Evolutionary conservation across 2,888 invertebrate species (phyloP), one percentile per base, ranked within the genome.

Genomic region (Acanthopleura granulata): DNA sequence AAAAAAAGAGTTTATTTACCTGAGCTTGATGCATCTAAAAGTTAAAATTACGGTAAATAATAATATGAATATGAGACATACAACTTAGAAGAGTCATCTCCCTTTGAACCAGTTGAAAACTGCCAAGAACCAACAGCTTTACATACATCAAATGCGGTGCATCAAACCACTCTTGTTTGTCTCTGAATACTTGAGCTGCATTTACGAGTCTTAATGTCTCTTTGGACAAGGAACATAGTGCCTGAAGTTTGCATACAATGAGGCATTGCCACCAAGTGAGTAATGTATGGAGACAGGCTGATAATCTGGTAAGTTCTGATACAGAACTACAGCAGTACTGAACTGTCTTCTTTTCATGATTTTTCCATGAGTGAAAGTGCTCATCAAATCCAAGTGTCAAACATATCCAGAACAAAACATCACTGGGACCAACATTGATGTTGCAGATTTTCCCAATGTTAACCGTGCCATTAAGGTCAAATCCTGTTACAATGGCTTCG

Each of bases 361-460:
- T 57, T 18, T 57, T 57, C 69, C 69, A 69, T 18, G 9, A n/a
- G 25, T 25, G 69, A 29, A 30, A 69, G 25, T 69, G 69, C 18
- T 69, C 69, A 57, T 57, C 30, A 69, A 69, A 69, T 69, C 9
- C 69, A 69, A 69, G 27, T 18, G 18, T 29, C 69, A 69, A 29
- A 69, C 29, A 3, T 30, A 69, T 27, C 27, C 16, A 69, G 3
- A 25, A 69, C 69, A 27, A 69, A 30, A 29, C 29, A 69, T 25
- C 16, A 30, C 18, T 30, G 27, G 69, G 6, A 69, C 27, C 18
- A 18, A 69, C 69, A 29, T 11, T 9, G 14, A 69, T 69, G 27
- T 69, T 69, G 1, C 25, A 18, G 9, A 69, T 69, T 69, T 69
- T 25, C 25, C 69, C 69, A 69, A 69, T 18, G 1, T 69, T 69